Conservation (phyloP, 2,888 invertebrate genomes). For the Helicoverpa assulta region DNA sequence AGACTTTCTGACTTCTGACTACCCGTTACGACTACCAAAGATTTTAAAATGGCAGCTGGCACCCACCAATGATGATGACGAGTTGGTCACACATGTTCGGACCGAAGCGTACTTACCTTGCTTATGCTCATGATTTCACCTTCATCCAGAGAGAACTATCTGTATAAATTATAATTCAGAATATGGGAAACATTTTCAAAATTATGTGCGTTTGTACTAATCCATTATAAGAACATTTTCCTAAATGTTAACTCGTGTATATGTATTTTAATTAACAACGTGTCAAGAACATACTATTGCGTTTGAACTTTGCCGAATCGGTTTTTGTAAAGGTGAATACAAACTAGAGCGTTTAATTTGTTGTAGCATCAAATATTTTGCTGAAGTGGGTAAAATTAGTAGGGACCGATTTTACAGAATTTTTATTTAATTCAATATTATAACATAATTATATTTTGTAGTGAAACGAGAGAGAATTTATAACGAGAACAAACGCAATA, state of each 20-base stretch:
- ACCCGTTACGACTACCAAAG: no score
- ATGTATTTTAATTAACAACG: conserved; percentile 54
- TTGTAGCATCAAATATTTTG: neutral
- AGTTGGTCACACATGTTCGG: no score
- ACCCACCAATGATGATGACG: no score
- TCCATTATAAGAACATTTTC: neutral
- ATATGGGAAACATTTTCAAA: neutral
- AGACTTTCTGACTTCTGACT: no score
- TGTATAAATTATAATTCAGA: neutral
- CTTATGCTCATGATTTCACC: no score
- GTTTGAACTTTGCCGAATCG: conserved; percentile 28
- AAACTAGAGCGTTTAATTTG: neutral
- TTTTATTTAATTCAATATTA: no score
- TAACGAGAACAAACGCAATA: no score
- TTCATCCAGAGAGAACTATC: no score
- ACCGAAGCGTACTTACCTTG: no score
- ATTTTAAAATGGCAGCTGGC: no score
- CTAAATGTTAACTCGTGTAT: conserved; percentile 17
- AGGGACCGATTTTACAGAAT: neutral
- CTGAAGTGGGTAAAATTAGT: neutral
- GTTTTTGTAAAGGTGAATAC: conserved; percentile 17
- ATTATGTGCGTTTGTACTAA: neutral
- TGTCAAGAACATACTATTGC: conserved; percentile 51
- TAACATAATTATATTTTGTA: no score
- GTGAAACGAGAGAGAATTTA: no score